A percentile compares a stretch with the other conserved stretches of the same genome.
Conservation (phyloP, 2,113 vertebrate species). For the Triplophysa rosa region DNA sequence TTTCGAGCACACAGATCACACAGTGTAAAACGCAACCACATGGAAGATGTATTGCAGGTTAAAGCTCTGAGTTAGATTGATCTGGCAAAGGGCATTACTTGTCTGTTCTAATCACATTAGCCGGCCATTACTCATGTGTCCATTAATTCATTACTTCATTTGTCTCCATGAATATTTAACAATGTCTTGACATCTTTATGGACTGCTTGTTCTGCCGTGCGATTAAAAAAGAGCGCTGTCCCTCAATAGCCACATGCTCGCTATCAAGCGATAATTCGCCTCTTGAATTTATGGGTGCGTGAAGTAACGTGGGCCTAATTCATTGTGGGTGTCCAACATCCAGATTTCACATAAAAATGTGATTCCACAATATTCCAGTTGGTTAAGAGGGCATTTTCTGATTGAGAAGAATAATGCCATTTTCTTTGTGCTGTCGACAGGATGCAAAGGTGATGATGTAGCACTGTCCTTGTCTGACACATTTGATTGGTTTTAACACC, state of each 20-base stretch:
- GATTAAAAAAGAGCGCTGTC: slow-evolving; percentile 75
- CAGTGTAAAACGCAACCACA: slow-evolving; percentile 32
- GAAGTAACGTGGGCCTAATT: slow-evolving; percentile 48
- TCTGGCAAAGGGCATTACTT: slow-evolving; percentile 75
- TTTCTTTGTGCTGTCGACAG: not conserved
- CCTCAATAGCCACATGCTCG: slow-evolving; percentile 77
- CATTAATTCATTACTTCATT: slow-evolving; percentile 81
- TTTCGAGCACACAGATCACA: not conserved
- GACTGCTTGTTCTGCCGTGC: slow-evolving; percentile 78
- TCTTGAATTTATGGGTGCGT: slow-evolving; percentile 72
- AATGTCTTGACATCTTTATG: slow-evolving; percentile 84
- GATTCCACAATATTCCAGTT: not conserved
- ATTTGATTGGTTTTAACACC: slow-evolving; percentile 46
- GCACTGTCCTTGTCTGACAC: slow-evolving; percentile 39
- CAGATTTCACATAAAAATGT: not conserved
- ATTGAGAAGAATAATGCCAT: not conserved
- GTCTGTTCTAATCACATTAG: slow-evolving; percentile 92
- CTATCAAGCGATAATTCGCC: slow-evolving; percentile 70
- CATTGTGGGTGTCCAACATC: not conserved
- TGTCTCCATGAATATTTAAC: slow-evolving; percentile 84
- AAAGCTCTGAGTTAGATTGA: slow-evolving; percentile 53
- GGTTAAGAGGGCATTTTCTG: slow-evolving; percentile 3
- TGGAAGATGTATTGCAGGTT: slow-evolving; percentile 49
- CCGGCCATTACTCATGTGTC: slow-evolving; percentile 80
- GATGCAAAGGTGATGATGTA: slow-evolving; percentile 22